Evolutionary conservation across 2,888 invertebrate species (phyloP), one percentile per base, ranked within the genome.

Genomic region (Diaperis boleti): DNA sequence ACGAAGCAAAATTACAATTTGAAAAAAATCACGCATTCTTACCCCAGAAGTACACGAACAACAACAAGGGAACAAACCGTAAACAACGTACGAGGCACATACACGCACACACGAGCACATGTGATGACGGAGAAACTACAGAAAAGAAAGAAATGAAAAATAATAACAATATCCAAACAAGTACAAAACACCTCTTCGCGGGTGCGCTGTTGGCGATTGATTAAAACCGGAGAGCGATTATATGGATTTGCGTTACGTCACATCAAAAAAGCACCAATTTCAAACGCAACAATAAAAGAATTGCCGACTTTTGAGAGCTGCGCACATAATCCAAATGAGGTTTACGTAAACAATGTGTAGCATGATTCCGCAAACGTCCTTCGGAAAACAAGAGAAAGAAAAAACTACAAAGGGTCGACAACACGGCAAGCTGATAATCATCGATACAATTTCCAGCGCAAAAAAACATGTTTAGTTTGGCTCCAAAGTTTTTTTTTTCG

Each of bases 61-160:
- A 72, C 73, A 72, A 57, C 73, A 72, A 57, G 72, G 67, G 42
- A 75, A 68, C 65, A 75, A 62, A 67, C 67, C 73, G 68, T 74
- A 73, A 67, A 76, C 72, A 56, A 76, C 56, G 68, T 71, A 76
- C 62, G 74, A 74, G 59, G 73, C 74, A 66, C 74, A 76, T 26
- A 72, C 64, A 59, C 74, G 72, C 49, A 73, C 68, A 70, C 75
- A 76, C 67, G 74, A 71, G 69, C 72, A 74, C 74, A 75, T 74
- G 60, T 71, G 68, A 59, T 64, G 62, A 56, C 63, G 62, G 63
- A 57, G 39, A 22, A 67, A 67, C 66, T 65, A 69, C 64, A 67
- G 42, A 66, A 37, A 49, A 52, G 37, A 64, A 63, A 64, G 42
- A 66, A 55, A 63, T 67, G 22, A 57, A 57, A 64, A 59, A 64